These are phyloP conservation scores for Pogonophryne albipinna DNA, from an alignment of 2,797 vertebrate genomes.

Conservation along the genomic window DNA sequence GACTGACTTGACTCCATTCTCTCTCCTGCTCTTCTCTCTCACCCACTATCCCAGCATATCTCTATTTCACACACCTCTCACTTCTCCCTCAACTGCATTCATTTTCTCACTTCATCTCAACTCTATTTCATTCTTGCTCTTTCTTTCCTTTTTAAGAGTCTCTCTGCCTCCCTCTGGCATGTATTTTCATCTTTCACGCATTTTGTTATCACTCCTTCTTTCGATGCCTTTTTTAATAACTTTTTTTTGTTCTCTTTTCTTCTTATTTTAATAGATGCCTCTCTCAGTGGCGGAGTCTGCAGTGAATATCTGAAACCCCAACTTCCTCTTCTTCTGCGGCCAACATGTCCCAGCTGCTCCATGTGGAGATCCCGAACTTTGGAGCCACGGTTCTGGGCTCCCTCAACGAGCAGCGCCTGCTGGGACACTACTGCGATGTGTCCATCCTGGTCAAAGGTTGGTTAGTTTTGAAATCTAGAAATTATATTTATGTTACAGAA, in stretches of 20 bases:
- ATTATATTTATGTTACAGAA: background rate
- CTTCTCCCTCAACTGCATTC: constrained; percentile 69
- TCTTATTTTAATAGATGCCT: constrained; percentile 75
- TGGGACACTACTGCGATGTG: constrained; percentile 98
- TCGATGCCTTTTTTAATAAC: constrained; percentile 28
- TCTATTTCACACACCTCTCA: constrained; percentile 77
- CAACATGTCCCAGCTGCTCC: constrained; percentile 98
- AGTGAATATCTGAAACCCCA: constrained; percentile 74
- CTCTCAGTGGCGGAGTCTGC: constrained; percentile 67
- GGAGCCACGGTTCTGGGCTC: constrained; percentile 97
- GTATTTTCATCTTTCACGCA: constrained; percentile 57
- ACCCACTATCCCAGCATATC: constrained; percentile 67
- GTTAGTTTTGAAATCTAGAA: constrained; percentile 20
- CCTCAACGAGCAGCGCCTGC: constrained; percentile 96
- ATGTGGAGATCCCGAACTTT: constrained; percentile 99
- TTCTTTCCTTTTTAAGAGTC: constrained; percentile 39
- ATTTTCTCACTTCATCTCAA: constrained; percentile 67
- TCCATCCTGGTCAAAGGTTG: constrained; percentile 97
- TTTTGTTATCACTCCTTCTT: constrained; percentile 44
- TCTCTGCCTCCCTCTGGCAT: constrained; percentile 49
- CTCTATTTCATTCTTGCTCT: constrained; percentile 62
- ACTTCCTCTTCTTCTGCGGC: constrained; percentile 60
- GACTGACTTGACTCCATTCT: constrained; percentile 18
- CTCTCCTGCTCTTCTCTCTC: constrained; percentile 52
- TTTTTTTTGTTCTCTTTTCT: constrained; percentile 8